Percentiles rank a stretch among this genome's conserved stretches.
Evolutionary conservation across 2,797 vertebrate genomes (phyloP).

Genomic region (Cossypha heuglini): DNA sequence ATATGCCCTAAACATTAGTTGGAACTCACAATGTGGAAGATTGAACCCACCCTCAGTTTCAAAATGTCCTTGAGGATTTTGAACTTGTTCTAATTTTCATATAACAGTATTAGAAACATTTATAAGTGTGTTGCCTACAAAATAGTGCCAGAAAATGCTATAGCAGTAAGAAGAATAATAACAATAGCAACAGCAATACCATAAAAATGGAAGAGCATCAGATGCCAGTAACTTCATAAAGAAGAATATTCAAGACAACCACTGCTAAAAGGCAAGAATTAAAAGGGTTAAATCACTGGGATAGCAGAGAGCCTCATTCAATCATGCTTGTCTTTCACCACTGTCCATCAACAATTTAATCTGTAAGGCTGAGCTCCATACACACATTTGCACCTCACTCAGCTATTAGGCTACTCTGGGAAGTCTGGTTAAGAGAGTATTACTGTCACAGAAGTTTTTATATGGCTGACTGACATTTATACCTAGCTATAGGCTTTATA

Average conservation of each 20-base stretch:
- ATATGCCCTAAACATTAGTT: background rate
- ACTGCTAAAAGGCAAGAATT: background rate
- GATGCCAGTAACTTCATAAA: background rate
- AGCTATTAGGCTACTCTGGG: background rate
- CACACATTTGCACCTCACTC: slow-evolving; percentile 14
- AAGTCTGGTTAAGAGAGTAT: background rate
- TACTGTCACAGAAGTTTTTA: slow-evolving; percentile 20
- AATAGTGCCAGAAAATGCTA: background rate
- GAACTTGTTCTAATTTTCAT: background rate
- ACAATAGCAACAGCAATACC: background rate
- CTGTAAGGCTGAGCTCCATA: background rate
- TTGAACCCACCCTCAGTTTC: background rate
- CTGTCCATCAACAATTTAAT: slow-evolving; percentile 16
- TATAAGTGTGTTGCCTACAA: background rate
- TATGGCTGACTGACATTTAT: background rate
- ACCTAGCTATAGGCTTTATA: background rate
- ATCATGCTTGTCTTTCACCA: slow-evolving; percentile 9
- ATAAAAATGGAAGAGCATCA: background rate
- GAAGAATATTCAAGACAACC: background rate
- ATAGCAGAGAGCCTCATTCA: background rate
- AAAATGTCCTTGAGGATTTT: background rate
- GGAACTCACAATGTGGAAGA: background rate
- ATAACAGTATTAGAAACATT: background rate
- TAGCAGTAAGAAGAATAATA: background rate
- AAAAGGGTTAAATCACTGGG: slow-evolving; percentile 6